Evolutionary conservation across 2,888 invertebrate genomes (phyloP).

Genomic region (Eulithis testata): DNA sequence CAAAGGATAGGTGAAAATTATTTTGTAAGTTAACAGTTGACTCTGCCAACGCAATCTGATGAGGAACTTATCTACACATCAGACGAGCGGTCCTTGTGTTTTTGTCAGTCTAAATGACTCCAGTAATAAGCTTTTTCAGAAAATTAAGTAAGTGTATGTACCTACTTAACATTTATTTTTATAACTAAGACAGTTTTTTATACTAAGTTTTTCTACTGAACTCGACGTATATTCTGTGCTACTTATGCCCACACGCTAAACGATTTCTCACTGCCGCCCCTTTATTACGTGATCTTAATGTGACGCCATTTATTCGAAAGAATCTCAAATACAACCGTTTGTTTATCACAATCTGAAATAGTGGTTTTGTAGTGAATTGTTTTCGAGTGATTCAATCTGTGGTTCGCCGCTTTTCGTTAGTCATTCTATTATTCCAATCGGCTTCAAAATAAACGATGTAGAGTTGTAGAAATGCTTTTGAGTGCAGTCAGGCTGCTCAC

Average conservation of each 20-base stretch:
- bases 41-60: no score
- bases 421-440: slow-evolving; percentile 28
- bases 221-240: slow-evolving; percentile 24
- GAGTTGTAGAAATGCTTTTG: slow-evolving; percentile 24
- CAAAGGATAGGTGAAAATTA: not conserved
- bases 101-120: no score
- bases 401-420: slow-evolving; percentile 27
- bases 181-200: no score
- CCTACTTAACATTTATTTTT: no score
- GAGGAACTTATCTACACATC: no score
- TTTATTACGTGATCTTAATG: slow-evolving; percentile 48
- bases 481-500: slow-evolving; percentile 19
- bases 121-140: no score
- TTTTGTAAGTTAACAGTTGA: not conserved
- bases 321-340: slow-evolving; percentile 40
- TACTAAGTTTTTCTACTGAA: slow-evolving; percentile 17
- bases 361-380: slow-evolving; percentile 37
- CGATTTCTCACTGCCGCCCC: slow-evolving; percentile 57
- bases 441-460: slow-evolving; percentile 30
- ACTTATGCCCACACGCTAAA: slow-evolving; percentile 49
- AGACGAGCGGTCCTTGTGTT: no score
- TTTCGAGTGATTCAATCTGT: slow-evolving; percentile 28
- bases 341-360: slow-evolving; percentile 37
- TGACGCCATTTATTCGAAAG: slow-evolving; percentile 41
- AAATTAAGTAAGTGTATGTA: no score